Evolutionary conservation across 2,888 invertebrate genomes (phyloP), one percentile per base, ranked within the genome.

Genomic region (Anthrax anthrax): DNA sequence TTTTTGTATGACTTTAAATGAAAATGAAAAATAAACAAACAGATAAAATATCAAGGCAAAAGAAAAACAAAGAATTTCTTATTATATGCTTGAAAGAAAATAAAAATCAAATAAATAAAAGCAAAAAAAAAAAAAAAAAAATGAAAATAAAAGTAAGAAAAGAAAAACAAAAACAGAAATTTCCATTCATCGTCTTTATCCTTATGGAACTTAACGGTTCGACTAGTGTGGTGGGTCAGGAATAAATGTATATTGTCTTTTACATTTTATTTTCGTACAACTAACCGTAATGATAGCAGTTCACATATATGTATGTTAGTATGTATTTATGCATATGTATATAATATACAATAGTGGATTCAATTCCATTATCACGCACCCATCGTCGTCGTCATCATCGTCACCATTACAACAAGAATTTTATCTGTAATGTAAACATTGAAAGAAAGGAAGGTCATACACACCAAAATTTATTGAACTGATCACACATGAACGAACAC

Each of bases 181-280:
- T 48, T 48, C 47, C 48, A 50, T 50, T 48, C 48, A 47, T 48
- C 46, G 44, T 23, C 23, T 4, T 18, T 36, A 23, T 36, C 18
- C 13, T n/a, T n/a, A n/a, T 36, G 41, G 39, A 45, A 42, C 52
- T 50, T 47, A 50, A 51, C 47, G 43, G 50, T 40, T 46, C 43
- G 48, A 32, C 48, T 40, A 48, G 45, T 54, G 47, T 41, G 51
- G 49, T 43, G 51, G 54, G 54, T 54, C 54, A 54, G 49, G 52
- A 39, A 49, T 49, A 8, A 23, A 23, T 23, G 23, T 23, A 23
- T 32, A 32, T 32, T 12, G 9, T 12, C 29, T 32, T 12, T 12
- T 12, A 9, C 23, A n/a, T 27, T 27, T 40, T 39, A 18, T 41
- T 27, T 23, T 23, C 8, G 23, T 23, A 23, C 23, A 8, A 23